Percentiles rank a stretch among this genome's conserved stretches.
Conservation (phyloP, 92 coral and sea anemone species). For the Anthopleura xanthogrammica region DNA sequence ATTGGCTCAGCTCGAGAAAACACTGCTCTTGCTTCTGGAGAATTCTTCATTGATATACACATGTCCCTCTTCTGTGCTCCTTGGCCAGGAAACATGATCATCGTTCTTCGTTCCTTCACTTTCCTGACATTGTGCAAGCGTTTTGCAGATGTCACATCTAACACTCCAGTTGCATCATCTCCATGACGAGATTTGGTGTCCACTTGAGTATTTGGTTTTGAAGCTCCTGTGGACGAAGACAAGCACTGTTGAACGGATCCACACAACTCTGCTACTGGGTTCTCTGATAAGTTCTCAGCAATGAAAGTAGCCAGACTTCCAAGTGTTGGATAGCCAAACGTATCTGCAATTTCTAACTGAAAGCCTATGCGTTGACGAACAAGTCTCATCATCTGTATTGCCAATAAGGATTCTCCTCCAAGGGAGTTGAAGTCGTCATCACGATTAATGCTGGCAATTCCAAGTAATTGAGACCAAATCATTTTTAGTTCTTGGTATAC, state of each 20-base stretch:
- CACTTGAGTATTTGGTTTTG: background rate
- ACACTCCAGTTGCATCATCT: background rate
- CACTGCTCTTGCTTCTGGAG: conserved; percentile 1
- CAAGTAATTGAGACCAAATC: conserved; percentile 1
- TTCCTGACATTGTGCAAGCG: background rate
- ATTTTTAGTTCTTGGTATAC: background rate
- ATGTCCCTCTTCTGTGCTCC: conserved; percentile 1
- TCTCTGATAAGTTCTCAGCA: background rate
- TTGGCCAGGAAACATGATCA: conserved; percentile 12
- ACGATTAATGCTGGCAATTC: background rate
- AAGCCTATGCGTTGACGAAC: background rate
- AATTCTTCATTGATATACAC: conserved; percentile 5
- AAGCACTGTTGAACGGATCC: background rate
- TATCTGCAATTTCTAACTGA: conserved; percentile 12
- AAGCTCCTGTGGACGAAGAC: background rate
- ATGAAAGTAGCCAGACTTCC: background rate
- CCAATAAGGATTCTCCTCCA: conserved; percentile 7
- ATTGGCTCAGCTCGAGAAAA: conserved; percentile 7
- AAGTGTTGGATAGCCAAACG: conserved; percentile 5
- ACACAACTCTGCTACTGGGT: background rate
- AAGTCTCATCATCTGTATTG: conserved; percentile 2
- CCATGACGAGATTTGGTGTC: background rate
- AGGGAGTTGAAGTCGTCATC: conserved; percentile 12
- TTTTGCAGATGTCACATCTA: background rate
- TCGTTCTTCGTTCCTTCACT: background rate